phyloP scores from a whole-genome alignment of 2,888 invertebrate species.

The Herminia tarsipennalis region DNA sequence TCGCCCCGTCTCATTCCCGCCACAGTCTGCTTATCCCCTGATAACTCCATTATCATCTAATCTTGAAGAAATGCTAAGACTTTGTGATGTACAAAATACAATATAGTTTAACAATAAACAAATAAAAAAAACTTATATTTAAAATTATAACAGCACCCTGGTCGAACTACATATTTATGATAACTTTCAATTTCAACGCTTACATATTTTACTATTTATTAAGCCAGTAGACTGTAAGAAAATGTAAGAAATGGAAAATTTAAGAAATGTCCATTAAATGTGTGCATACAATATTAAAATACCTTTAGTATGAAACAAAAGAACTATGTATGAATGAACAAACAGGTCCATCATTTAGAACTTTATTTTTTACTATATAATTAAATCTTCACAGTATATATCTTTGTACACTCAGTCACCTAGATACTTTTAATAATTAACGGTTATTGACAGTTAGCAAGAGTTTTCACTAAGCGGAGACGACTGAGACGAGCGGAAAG shows the following conservation, averaged over 20 bases:
- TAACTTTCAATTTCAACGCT: conserved; percentile 39
- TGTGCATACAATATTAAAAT: no score
- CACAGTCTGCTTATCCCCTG: conserved; percentile 42
- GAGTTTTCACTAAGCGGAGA: no score
- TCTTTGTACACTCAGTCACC: not conserved
- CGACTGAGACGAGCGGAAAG: no score
- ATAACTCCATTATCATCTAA: conserved; percentile 30
- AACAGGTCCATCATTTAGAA: no score
- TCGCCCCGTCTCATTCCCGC: conserved; percentile 67
- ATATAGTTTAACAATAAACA: conserved; percentile 15
- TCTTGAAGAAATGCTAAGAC: conserved; percentile 25
- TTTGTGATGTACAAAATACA: conserved; percentile 12
- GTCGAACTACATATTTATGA: no score
- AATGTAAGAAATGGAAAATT: no score
- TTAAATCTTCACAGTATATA: no score
- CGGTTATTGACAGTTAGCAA: conserved; percentile 14
- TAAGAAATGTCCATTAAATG: no score
- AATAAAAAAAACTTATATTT: not conserved
- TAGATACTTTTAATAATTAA: conserved; percentile 1
- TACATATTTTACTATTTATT: conserved; percentile 21
- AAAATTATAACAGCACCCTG: not conserved
- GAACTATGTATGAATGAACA: no score
- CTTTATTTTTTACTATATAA: no score
- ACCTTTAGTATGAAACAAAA: no score
- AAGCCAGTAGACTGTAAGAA: not conserved